Evolutionary conservation across 2,888 invertebrate species (phyloP).

Genomic region (Drosophila anceps): DNA sequence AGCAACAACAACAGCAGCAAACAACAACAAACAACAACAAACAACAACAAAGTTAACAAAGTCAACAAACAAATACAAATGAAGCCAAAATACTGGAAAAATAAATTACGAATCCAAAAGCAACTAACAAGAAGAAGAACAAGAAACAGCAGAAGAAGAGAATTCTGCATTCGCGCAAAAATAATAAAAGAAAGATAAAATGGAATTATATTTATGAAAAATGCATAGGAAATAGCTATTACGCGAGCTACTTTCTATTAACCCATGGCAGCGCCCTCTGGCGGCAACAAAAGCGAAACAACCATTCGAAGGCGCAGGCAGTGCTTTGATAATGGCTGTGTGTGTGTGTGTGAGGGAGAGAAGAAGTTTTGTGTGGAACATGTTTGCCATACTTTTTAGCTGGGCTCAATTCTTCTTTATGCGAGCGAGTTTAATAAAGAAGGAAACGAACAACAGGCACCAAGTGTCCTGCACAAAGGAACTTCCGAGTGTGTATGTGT

Average conservation of each 20-base stretch:
- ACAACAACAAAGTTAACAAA: slow-evolving; percentile 48
- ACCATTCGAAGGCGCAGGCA: slow-evolving; percentile 4
- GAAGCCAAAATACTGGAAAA: slow-evolving; percentile 52
- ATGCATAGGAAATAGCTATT: slow-evolving; percentile 22
- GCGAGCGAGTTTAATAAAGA: slow-evolving; percentile 53
- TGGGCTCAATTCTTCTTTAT: slow-evolving; percentile 46
- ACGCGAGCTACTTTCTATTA: slow-evolving; percentile 18
- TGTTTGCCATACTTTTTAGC: slow-evolving; percentile 56
- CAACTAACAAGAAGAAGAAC: slow-evolving; percentile 3
- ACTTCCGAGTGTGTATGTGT: slow-evolving; percentile 13
- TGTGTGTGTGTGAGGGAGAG: background rate
- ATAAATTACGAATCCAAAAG: slow-evolving; percentile 35
- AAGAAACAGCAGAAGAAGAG: background rate
- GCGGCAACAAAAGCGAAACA: slow-evolving; percentile 3
- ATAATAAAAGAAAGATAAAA: no score
- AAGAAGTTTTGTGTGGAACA: slow-evolving; percentile 55
- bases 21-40: background rate
- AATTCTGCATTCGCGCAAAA: slow-evolving; percentile 8
- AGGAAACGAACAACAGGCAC: slow-evolving; percentile 38
- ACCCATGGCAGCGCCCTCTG: background rate
- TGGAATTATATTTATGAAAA: slow-evolving; percentile 41
- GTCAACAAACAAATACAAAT: slow-evolving; percentile 56
- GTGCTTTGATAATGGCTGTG: slow-evolving; percentile 15
- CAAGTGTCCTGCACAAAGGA: slow-evolving; percentile 45
- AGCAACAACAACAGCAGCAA: slow-evolving; percentile 39